These are phyloP conservation scores for Ataeniobius toweri DNA, from an alignment of 2,797 vertebrate species.

Conservation along the genomic window DNA sequence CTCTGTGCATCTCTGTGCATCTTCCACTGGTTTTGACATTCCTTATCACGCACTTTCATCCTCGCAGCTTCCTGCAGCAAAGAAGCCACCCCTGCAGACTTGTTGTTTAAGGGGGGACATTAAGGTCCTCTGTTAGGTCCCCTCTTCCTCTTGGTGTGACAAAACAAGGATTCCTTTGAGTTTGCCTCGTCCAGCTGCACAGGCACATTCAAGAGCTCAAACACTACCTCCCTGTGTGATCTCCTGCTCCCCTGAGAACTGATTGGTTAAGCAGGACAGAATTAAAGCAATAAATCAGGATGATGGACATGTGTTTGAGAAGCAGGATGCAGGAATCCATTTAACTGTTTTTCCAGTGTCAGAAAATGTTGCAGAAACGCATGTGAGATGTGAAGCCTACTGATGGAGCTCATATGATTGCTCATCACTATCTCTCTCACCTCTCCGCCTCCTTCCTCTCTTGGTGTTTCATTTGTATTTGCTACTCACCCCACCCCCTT, in stretches of 20 bases:
- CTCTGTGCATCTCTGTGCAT: slow-evolving; percentile 29
- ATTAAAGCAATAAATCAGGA: slow-evolving; percentile 48
- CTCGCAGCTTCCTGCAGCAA: slow-evolving; percentile 76
- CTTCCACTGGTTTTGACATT: slow-evolving; percentile 62
- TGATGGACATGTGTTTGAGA: slow-evolving; percentile 34
- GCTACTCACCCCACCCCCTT: slow-evolving; percentile 62
- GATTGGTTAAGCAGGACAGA: slow-evolving; percentile 43
- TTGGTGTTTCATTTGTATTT: slow-evolving; percentile 55
- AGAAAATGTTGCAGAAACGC: slow-evolving; percentile 19
- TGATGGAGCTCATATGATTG: slow-evolving; percentile 65
- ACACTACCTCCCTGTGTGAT: slow-evolving; percentile 81
- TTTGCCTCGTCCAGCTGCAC: slow-evolving; percentile 79
- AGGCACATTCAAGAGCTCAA: slow-evolving; percentile 70
- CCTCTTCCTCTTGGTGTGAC: slow-evolving; percentile 72
- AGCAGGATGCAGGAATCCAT: background rate
- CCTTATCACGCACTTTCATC: slow-evolving; percentile 58
- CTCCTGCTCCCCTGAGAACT: slow-evolving; percentile 60
- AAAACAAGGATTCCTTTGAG: slow-evolving; percentile 84
- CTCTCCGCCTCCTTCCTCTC: slow-evolving; percentile 64
- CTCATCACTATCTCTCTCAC: slow-evolving; percentile 67
- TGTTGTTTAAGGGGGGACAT: slow-evolving; percentile 49
- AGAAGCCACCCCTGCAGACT: slow-evolving; percentile 74
- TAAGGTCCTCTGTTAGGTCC: slow-evolving; percentile 77
- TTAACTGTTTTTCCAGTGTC: slow-evolving; percentile 7
- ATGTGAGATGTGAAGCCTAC: slow-evolving; percentile 41